A percentile compares a stretch with the other conserved stretches of the same genome.
These are phyloP conservation scores for Drosophila gaucha DNA, from an alignment of 2,888 invertebrate species.

Conservation along the genomic window DNA sequence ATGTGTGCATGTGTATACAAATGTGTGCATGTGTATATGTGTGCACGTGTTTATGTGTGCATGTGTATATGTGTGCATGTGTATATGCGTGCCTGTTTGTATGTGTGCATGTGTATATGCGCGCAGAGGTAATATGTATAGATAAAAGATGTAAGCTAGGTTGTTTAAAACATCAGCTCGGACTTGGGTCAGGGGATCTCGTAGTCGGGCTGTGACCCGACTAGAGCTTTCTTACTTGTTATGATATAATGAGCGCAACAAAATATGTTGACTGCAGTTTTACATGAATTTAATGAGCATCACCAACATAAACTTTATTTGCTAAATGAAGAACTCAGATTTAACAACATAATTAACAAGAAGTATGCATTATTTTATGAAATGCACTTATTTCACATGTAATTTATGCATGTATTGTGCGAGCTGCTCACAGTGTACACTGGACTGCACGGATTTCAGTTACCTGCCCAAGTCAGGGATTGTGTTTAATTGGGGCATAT, in stretches of 20 bases:
- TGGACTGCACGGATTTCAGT: not conserved
- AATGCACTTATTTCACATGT: slow-evolving; percentile 34
- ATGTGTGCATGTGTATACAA: too few species aligned
- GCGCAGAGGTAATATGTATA: too few species aligned
- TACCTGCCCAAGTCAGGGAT: slow-evolving; percentile 24
- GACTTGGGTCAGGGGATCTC: not conserved
- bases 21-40: too few species aligned
- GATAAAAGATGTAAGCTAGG: too few species aligned
- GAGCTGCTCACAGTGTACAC: not conserved
- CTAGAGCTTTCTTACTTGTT: slow-evolving; percentile 21
- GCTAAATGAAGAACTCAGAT: slow-evolving; percentile 45
- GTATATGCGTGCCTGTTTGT: too few species aligned
- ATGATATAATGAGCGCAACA: slow-evolving; percentile 35
- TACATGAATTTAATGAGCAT: slow-evolving; percentile 65
- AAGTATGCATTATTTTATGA: slow-evolving; percentile 33
- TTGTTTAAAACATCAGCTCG: not conserved
- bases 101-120: too few species aligned
- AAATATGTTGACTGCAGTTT: slow-evolving; percentile 49
- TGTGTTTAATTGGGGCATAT: slow-evolving; percentile 61
- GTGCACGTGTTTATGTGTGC: too few species aligned
- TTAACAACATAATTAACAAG: slow-evolving; percentile 58
- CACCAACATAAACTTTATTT: slow-evolving; percentile 35
- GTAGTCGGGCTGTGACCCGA: not conserved
- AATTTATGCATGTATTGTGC: slow-evolving; percentile 20
- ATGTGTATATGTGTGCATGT: too few species aligned